These are phyloP conservation scores for Gorsachius magnificus DNA, from an alignment of 2,797 vertebrate genomes.

Conservation along the genomic window DNA sequence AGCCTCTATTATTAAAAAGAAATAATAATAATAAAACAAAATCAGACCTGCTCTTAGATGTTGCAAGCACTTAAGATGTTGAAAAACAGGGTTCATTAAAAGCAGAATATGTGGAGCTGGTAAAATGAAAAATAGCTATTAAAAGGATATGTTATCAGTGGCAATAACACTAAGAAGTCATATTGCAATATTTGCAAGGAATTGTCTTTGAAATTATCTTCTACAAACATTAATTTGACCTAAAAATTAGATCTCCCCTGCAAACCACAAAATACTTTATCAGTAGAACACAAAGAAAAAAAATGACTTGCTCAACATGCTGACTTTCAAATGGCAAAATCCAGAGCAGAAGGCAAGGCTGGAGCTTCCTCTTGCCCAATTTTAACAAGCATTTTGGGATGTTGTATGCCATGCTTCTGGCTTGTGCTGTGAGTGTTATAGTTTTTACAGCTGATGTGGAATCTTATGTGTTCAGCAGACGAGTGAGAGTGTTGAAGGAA, in stretches of 20 bases:
- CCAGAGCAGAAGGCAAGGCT: not conserved
- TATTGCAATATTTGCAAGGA: not conserved
- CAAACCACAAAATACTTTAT: not conserved
- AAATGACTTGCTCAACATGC: fast-evolving
- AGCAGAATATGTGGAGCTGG: not conserved
- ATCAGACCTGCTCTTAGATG: not conserved
- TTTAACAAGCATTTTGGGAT: not conserved
- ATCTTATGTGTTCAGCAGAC: conserved; percentile 1
- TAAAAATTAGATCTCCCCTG: not conserved
- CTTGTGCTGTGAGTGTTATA: not conserved
- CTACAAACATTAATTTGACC: not conserved
- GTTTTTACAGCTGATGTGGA: not conserved
- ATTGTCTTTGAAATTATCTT: not conserved
- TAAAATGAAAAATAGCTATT: not conserved
- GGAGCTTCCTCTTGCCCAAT: not conserved
- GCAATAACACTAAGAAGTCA: not conserved
- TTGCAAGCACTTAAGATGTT: not conserved
- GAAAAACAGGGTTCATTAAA: conserved; percentile 7
- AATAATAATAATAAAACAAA: not conserved
- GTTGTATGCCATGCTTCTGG: not conserved
- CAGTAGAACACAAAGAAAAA: not conserved
- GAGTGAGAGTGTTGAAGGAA: conserved; percentile 2
- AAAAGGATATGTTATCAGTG: not conserved
- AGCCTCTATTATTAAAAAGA: not conserved
- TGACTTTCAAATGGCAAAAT: not conserved